Base-by-base conservation (phyloP, 2,113 vertebrate genomes). In the Pseudorasbora parva region DNA sequence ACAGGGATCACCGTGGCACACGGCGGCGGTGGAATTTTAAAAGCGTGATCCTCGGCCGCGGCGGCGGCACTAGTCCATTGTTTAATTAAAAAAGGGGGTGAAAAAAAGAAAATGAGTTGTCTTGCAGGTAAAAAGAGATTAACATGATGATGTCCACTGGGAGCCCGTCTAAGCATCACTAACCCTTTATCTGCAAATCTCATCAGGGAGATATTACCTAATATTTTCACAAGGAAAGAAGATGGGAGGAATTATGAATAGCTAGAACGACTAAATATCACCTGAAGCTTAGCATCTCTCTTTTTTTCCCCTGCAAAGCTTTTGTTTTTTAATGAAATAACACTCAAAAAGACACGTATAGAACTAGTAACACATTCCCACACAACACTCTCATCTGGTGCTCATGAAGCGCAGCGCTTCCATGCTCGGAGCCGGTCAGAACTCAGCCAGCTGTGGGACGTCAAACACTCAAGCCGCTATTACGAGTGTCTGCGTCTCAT, bases 71-170 rank as follows among this genome's bases (percentile, higher is more conserved):
- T 68, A 43, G 77, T 69, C 56, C 37, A 37, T 64, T 54, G 51
- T 83, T 78, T 86, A 86, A 86, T 83, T 85, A 74, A 68, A 86
- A 86, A 57, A 69, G 72, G 41, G 56, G 68, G 45, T 15, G 0
- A 10, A 73, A 74, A 80, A 17, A 7, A 77, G 81, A 25, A 82
- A 86, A 88, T 83, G 27, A 66, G 82, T 81, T 66, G 78, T 60
- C 76, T 78, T 43, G 56, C 78, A 87, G 88, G 84, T 88, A 78
- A 85, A 87, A 76, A 60, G 85, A 89, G 85, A 89, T 86, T 81
- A 88, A 85, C 85, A 73, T 81, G 45, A 49, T 75, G 78, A 27
- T 43, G 45, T 89, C 88, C 82, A 23, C 57, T 43, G 86, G 82
- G 89, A 87, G 64, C 21, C 37, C 27, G 47, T 51, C 83, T 82